These are phyloP conservation scores for Shinisaurus crocodilurus DNA, from an alignment of 2,113 vertebrate genomes.

Conservation along the genomic window DNA sequence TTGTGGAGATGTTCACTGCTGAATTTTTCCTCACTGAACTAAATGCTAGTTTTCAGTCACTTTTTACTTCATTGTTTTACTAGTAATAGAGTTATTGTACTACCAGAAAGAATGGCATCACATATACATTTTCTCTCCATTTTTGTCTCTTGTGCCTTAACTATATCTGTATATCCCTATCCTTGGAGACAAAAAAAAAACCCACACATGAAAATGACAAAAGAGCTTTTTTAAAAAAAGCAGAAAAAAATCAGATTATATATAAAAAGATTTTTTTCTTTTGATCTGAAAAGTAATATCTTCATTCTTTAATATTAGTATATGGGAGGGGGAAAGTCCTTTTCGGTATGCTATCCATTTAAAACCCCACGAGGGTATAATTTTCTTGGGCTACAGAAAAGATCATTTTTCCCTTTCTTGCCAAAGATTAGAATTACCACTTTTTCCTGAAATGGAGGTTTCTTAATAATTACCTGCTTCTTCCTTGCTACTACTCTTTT, in stretches of 20 bases:
- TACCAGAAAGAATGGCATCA: neutral
- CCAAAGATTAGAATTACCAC: neutral
- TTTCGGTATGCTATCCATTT: conserved; percentile 29
- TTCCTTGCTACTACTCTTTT: conserved; percentile 13
- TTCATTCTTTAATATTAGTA: conserved; percentile 23
- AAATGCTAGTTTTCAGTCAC: neutral
- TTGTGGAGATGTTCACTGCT: neutral
- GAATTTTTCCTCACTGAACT: neutral
- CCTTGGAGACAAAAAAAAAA: neutral
- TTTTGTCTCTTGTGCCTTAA: neutral
- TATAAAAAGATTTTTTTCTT: conserved; percentile 40
- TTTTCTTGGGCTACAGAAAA: conserved; percentile 35
- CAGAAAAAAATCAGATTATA: neutral
- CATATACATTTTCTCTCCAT: neutral
- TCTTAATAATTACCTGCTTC: conserved; percentile 16
- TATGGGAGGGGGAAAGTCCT: neutral
- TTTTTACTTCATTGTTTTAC: neutral
- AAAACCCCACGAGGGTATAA: conserved; percentile 21
- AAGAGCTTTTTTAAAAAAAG: neutral
- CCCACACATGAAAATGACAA: neutral
- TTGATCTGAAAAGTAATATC: neutral
- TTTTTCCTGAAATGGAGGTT: conserved; percentile 37
- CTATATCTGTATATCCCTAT: conserved; percentile 9
- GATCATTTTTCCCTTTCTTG: conserved; percentile 23
- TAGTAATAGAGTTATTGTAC: neutral